These are phyloP conservation scores for Aptenodytes patagonicus DNA, from an alignment of 2,113 vertebrate species.

Conservation along the genomic window DNA sequence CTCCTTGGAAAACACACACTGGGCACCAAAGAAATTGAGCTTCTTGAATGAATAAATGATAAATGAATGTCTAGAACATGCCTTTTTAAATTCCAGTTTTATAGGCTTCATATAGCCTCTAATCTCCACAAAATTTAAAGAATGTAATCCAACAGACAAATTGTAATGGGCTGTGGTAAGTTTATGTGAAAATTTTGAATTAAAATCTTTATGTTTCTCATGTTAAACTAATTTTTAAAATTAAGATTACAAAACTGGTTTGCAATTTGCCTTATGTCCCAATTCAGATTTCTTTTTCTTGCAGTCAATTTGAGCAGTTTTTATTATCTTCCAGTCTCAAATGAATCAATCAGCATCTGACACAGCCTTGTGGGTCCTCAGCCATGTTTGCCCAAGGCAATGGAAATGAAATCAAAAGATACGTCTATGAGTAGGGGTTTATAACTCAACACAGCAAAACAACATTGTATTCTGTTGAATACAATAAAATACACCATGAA, in stretches of 20 bases:
- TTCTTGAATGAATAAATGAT: neutral
- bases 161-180: neutral
- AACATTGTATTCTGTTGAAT: constrained; percentile 24
- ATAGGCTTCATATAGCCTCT: neutral
- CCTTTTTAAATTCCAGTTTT: constrained; percentile 16
- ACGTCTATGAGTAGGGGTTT: constrained; percentile 50
- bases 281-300: constrained; percentile 67
- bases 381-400: constrained; percentile 72
- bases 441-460: constrained; percentile 61
- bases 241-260: constrained; percentile 66
- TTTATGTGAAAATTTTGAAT: neutral
- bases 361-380: constrained; percentile 71
- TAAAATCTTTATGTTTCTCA: constrained; percentile 18
- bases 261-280: constrained; percentile 70
- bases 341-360: constrained; percentile 77
- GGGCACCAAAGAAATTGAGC: neutral
- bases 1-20: neutral
- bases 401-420: constrained; percentile 76
- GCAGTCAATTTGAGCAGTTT: constrained; percentile 69
- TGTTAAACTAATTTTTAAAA: constrained; percentile 60
- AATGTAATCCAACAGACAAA: neutral
- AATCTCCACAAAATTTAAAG: neutral
- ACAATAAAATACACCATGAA: constrained; percentile 29
- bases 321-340: constrained; percentile 76
- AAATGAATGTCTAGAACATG: neutral